Percentiles rank a stretch among this genome's conserved stretches.
Conservation (phyloP, 2,888 invertebrate species). For the Eupsilia transversa region DNA sequence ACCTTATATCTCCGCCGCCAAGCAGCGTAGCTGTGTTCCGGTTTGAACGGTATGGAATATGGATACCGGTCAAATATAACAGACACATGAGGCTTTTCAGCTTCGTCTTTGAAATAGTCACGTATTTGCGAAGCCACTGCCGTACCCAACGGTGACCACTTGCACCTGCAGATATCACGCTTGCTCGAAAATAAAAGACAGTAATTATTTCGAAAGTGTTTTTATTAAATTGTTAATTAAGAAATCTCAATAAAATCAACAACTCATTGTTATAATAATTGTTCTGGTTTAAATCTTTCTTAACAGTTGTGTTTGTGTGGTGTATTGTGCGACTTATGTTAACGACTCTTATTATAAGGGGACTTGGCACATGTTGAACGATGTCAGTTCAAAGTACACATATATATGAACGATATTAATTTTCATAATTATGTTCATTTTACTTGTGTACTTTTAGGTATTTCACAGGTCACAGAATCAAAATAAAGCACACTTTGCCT, state of each 20-base stretch:
- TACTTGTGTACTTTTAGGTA: neutral
- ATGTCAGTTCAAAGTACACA: constrained; percentile 22
- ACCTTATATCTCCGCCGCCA: neutral
- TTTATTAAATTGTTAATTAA: constrained; percentile 65
- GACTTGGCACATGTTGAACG: constrained; percentile 31
- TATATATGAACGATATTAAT: neutral
- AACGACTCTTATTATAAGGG: constrained; percentile 38
- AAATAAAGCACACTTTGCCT: neutral
- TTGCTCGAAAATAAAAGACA: constrained; percentile 22
- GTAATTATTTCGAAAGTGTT: constrained; percentile 52
- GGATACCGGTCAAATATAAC: neutral
- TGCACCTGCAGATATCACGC: no score
- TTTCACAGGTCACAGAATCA: neutral
- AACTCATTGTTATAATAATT: constrained; percentile 38
- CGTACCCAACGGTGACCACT: neutral
- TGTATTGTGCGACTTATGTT: constrained; percentile 54
- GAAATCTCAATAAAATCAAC: constrained; percentile 53
- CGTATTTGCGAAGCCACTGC: neutral
- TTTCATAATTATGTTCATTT: neutral
- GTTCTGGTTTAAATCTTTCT: constrained; percentile 27
- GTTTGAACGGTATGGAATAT: neutral
- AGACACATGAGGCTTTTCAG: neutral
- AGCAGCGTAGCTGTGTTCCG: neutral
- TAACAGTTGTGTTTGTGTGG: constrained; percentile 43
- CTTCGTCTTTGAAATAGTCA: neutral